Percentiles rank a stretch among this genome's conserved stretches.
Conservation (phyloP, 2,797 vertebrate species). For the Schizopygopsis pylzovi region DNA sequence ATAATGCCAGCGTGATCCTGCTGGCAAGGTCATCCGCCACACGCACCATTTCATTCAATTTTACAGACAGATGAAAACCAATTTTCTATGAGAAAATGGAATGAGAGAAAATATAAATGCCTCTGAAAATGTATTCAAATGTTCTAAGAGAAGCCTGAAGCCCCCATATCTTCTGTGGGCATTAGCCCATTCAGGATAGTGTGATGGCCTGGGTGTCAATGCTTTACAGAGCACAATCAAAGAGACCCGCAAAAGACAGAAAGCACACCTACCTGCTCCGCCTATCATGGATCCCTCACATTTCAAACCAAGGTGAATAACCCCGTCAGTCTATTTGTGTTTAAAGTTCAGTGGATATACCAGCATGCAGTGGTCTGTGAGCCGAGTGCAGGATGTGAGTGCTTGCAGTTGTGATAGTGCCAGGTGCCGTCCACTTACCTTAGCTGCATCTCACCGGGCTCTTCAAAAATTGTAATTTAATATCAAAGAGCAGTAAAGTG, state of each 20-base stretch:
- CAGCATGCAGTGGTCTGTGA: conserved; percentile 59
- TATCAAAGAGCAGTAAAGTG: conserved; percentile 44
- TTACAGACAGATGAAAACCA: conserved; percentile 55
- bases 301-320: conserved; percentile 45
- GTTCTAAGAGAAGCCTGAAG: conserved; percentile 45
- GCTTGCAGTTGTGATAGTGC: conserved; percentile 18
- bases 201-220: conserved; percentile 44
- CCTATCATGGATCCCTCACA: conserved; percentile 50
- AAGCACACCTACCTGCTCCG: conserved; percentile 65
- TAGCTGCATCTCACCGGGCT: conserved; percentile 33
- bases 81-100: conserved; percentile 54
- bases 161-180: conserved; percentile 39
- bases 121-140: conserved; percentile 49
- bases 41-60: conserved; percentile 58
- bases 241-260: conserved; percentile 55
- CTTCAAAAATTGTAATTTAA: conserved; percentile 45
- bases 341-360: conserved; percentile 43
- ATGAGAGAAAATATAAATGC: conserved; percentile 49
- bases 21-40: conserved; percentile 26
- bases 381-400: conserved; percentile 41
- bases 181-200: conserved; percentile 56
- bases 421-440: conserved; percentile 58
- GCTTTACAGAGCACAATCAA: conserved; percentile 47
- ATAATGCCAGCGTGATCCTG: conserved; percentile 41
- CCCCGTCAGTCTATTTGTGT: conserved; percentile 15